Conservation (phyloP, 1,140 invertebrate species). For the Phymorhynchus buccinoides region DNA sequence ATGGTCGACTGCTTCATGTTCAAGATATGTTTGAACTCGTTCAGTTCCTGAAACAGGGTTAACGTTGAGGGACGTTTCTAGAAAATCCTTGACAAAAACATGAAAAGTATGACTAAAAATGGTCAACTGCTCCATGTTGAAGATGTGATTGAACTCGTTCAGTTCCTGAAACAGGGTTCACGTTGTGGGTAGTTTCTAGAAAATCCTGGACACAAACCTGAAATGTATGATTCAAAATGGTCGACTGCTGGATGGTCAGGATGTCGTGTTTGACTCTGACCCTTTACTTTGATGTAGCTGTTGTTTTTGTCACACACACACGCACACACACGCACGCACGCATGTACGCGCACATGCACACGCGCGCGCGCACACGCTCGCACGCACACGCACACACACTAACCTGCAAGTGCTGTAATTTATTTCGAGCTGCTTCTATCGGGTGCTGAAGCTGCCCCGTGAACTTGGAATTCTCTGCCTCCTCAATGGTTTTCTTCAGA, state of each 20-base stretch:
- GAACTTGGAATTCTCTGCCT: conserved; percentile 54
- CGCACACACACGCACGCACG: neutral
- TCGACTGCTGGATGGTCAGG: conserved; percentile 55
- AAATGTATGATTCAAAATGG: too few species aligned
- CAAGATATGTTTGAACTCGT: conserved; percentile 47
- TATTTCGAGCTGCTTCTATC: conserved; percentile 56
- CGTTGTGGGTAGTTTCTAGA: too few species aligned
- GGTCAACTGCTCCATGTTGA: conserved; percentile 61
- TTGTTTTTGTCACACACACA: too few species aligned
- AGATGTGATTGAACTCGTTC: conserved; percentile 46
- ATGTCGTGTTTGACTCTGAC: too few species aligned
- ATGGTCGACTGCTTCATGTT: too few species aligned
- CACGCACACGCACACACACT: neutral
- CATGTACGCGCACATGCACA: neutral
- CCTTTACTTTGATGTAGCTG: too few species aligned
- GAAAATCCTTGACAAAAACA: too few species aligned
- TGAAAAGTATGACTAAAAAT: too few species aligned
- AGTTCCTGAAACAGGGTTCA: conserved; percentile 27
- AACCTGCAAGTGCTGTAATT: conserved; percentile 55
- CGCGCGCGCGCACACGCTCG: neutral
- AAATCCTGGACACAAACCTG: too few species aligned
- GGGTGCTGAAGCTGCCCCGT: conserved; percentile 53
- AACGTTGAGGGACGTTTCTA: too few species aligned
- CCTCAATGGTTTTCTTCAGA: conserved; percentile 58
- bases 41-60: conserved; percentile 34